Evolutionary conservation across 2,888 invertebrate genomes (phyloP).

Genomic region (Scaeva pyrastri): DNA sequence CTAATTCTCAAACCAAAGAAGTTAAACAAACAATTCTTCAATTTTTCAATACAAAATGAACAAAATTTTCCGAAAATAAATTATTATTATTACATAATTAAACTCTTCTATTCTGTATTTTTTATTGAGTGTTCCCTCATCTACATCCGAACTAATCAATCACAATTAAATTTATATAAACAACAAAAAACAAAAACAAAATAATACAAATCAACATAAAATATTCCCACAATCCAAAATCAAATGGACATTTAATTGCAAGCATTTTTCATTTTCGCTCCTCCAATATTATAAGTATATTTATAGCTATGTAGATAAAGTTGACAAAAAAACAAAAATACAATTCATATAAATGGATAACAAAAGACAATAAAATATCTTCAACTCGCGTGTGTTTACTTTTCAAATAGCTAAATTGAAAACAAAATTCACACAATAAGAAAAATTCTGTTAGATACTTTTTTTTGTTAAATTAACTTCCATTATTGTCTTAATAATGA

Average conservation of each 20-base stretch:
- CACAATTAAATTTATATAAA: constrained; percentile 47
- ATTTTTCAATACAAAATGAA: too few relatives aligned
- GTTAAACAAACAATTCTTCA: too few relatives aligned
- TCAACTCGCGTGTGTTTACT: constrained; percentile 40
- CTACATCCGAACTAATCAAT: constrained; percentile 48
- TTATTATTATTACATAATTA: background rate
- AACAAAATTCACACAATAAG: constrained; percentile 9
- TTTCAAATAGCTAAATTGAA: constrained; percentile 15
- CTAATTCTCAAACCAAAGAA: too few relatives aligned
- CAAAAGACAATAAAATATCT: constrained; percentile 44
- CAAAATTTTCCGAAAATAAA: background rate
- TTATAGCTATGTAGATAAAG: background rate
- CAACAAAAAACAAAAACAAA: constrained; percentile 5
- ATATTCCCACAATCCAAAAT: constrained; percentile 65
- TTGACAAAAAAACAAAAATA: constrained; percentile 4
- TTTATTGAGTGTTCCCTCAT: constrained; percentile 10
- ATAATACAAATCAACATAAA: constrained; percentile 32
- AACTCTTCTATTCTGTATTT: background rate
- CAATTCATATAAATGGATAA: background rate
- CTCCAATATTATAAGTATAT: background rate
- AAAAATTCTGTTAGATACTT: constrained; percentile 17
- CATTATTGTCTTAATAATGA: constrained; percentile 63
- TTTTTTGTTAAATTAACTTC: constrained; percentile 47
- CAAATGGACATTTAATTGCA: constrained; percentile 71
- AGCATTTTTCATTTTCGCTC: constrained; percentile 70